phyloP scores from a whole-genome alignment of 2,888 invertebrate species.

The Ormyrus thymus region DNA sequence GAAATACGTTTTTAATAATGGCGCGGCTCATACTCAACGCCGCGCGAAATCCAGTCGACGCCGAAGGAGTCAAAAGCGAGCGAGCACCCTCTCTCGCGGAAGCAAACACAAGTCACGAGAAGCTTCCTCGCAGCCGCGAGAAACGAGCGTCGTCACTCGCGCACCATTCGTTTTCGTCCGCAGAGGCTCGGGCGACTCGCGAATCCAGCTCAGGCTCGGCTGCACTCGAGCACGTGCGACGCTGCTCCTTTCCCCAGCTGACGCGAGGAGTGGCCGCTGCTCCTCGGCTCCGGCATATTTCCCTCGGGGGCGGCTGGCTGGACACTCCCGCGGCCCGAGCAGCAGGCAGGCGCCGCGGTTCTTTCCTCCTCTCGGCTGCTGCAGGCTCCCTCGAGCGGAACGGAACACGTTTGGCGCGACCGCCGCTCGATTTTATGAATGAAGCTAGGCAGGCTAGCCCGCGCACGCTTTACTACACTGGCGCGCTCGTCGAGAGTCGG shows the following conservation, averaged over 20 bases:
- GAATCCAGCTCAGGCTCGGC: background rate
- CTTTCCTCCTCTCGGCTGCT: constrained; percentile 19
- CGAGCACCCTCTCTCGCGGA: no score
- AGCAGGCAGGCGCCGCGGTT: constrained; percentile 37
- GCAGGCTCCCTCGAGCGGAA: constrained; percentile 39
- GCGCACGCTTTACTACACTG: background rate
- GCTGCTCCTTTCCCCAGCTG: constrained; percentile 10
- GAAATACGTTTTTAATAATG: no score
- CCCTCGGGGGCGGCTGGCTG: constrained; percentile 4
- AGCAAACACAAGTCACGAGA: constrained; percentile 9
- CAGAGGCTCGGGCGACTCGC: no score
- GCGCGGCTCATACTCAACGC: no score
- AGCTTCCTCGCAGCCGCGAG: constrained; percentile 41
- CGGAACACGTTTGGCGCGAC: constrained; percentile 38
- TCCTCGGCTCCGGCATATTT: constrained; percentile 5
- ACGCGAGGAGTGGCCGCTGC: background rate
- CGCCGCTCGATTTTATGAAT: constrained; percentile 41
- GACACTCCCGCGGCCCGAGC: background rate
- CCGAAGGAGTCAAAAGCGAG: no score
- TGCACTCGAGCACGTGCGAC: constrained; percentile 22
- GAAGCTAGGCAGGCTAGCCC: constrained; percentile 17
- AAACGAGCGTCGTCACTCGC: constrained; percentile 9
- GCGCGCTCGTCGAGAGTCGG: background rate
- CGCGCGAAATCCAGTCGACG: no score
- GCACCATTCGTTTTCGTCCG: constrained; percentile 38